These are phyloP conservation scores for Macquaria australasica DNA, from an alignment of 2,113 vertebrate genomes.

Conservation along the genomic window DNA sequence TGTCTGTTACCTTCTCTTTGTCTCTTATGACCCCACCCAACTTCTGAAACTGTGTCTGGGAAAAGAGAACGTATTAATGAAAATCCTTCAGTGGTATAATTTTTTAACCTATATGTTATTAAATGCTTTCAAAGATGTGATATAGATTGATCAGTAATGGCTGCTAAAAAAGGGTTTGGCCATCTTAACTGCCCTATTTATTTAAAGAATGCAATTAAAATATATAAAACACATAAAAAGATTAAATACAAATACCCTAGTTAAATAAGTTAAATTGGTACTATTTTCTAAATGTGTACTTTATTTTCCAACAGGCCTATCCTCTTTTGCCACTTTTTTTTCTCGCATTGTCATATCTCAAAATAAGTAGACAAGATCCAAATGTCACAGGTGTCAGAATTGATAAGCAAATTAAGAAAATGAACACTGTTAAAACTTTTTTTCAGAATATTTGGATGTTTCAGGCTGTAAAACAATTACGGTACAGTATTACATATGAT, in stretches of 20 bases:
- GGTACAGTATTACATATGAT: too few species aligned
- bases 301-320: not conserved
- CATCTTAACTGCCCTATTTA: not conserved
- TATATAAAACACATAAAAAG: not conserved
- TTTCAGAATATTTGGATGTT: too few species aligned
- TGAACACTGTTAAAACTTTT: too few species aligned
- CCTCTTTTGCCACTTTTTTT: not conserved
- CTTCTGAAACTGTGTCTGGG: slow-evolving; percentile 85
- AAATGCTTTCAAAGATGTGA: not conserved
- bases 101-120: not conserved
- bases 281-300: not conserved
- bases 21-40: slow-evolving; percentile 87
- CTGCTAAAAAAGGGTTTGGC: not conserved
- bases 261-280: not conserved
- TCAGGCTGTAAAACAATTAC: too few species aligned
- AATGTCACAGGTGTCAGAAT: too few species aligned
- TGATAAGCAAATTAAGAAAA: too few species aligned
- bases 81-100: not conserved
- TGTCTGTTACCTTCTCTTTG: slow-evolving; percentile 86
- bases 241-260: not conserved
- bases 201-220: not conserved
- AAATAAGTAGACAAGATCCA: not conserved
- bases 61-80: not conserved
- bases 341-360: not conserved
- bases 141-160: not conserved